These are phyloP conservation scores for Otus sunia DNA, from an alignment of 2,113 vertebrate species.

Conservation along the genomic window DNA sequence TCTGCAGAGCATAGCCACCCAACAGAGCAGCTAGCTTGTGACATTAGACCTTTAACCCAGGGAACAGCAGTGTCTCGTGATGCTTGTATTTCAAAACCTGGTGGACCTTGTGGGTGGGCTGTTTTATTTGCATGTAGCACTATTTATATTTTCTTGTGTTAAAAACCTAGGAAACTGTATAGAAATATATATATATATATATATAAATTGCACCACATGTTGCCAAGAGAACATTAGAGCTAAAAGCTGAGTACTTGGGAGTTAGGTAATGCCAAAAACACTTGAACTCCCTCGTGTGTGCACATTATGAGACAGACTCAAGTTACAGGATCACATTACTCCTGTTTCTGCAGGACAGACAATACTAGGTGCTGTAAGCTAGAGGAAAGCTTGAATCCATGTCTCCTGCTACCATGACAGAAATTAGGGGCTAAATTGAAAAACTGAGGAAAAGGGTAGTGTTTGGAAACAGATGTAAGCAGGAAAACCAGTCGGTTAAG, in stretches of 20 bases:
- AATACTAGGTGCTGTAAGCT: not conserved
- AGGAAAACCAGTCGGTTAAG: not conserved
- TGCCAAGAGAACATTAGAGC: slow-evolving; percentile 14
- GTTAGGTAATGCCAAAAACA: slow-evolving; percentile 54
- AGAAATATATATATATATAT: not conserved
- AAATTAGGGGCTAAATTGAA: not conserved
- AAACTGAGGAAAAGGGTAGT: not conserved
- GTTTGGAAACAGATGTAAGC: not conserved
- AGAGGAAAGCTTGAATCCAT: not conserved
- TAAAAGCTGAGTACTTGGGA: not conserved
- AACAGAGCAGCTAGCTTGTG: not conserved
- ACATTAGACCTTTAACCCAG: not conserved
- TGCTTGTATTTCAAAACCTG: not conserved
- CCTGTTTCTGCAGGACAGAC: not conserved
- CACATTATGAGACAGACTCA: not conserved
- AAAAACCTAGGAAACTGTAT: slow-evolving; percentile 53
- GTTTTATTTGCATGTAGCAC: slow-evolving; percentile 9
- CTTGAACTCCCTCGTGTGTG: not conserved
- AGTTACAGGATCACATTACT: slow-evolving; percentile 32
- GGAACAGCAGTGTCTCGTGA: not conserved
- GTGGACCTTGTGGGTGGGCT: not conserved
- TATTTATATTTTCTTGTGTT: slow-evolving; percentile 41
- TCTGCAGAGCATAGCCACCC: not conserved
- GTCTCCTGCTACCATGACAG: not conserved
- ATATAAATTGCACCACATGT: not conserved